A percentile compares a stretch with the other conserved stretches of the same genome.
Conservation (phyloP, 2,113 vertebrate genomes). For the Vombatus ursinus region DNA sequence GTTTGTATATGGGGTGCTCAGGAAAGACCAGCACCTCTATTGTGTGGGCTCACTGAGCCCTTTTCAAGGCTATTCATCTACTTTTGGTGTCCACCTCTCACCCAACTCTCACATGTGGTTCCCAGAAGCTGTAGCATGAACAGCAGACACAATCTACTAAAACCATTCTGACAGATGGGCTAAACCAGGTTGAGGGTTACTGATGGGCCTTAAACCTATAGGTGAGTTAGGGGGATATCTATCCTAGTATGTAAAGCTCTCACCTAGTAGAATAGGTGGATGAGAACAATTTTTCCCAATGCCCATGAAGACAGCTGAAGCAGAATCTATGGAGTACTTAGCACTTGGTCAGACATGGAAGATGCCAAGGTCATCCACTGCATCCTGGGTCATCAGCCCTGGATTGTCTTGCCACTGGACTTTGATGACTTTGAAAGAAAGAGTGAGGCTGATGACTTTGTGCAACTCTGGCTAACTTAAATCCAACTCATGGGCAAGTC, state of each 20-base stretch:
- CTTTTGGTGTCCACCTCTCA: neutral
- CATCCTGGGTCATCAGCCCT: neutral
- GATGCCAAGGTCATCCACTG: too few species aligned
- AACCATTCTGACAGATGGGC: neutral
- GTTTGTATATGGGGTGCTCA: neutral
- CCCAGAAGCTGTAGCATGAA: neutral
- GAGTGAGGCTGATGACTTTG: too few species aligned
- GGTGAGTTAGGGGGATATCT: neutral
- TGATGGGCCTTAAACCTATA: neutral
- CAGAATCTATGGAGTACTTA: neutral
- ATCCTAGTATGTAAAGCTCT: neutral
- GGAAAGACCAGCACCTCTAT: neutral
- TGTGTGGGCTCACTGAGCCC: too few species aligned
- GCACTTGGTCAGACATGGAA: neutral
- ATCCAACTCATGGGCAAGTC: neutral
- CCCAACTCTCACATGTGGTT: neutral
- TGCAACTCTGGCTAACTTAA: neutral
- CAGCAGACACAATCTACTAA: neutral
- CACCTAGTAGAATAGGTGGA: neutral
- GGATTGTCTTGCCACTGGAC: neutral
- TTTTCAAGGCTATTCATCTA: neutral
- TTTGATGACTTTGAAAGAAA: neutral
- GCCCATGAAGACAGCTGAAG: neutral
- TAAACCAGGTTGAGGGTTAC: neutral
- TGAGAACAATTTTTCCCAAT: neutral